Evolutionary conservation across 1,140 invertebrate genomes (phyloP).

Genomic region (Manduca sexta): DNA sequence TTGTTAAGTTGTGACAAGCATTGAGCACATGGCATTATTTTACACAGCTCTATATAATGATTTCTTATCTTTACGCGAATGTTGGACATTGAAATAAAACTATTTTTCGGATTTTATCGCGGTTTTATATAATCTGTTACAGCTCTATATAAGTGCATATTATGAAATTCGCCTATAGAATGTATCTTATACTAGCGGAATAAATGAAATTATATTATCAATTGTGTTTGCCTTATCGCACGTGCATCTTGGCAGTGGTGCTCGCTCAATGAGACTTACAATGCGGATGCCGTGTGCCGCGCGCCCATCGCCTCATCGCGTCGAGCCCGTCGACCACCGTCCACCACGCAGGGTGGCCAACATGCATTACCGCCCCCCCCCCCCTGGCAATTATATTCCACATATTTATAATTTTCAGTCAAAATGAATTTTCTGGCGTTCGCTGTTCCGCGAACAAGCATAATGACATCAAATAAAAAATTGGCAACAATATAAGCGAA

Average conservation of each 20-base stretch:
- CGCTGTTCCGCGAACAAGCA: background rate
- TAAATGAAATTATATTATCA: conserved; percentile 22
- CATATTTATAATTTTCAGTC: no score
- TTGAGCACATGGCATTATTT: no score
- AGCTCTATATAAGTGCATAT: no score
- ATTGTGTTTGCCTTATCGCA: conserved; percentile 40
- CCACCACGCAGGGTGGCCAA: conserved; percentile 33
- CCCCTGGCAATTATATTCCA: no score
- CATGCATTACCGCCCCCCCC: conserved; percentile 30
- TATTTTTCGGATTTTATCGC: no score
- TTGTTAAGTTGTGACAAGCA: no score
- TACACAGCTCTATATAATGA: no score
- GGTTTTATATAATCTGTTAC: no score
- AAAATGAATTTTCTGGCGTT: no score
- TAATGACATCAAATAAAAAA: conserved; percentile 3
- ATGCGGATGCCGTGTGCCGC: conserved; percentile 41
- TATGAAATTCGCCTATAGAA: no score
- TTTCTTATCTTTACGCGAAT: no score
- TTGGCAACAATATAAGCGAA: conserved; percentile 4
- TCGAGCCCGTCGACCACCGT: conserved; percentile 45
- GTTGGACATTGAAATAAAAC: no score
- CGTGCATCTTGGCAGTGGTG: conserved; percentile 43
- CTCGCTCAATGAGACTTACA: conserved; percentile 28
- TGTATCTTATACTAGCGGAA: conserved; percentile 5
- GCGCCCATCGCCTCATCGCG: conserved; percentile 26